Conservation (phyloP, 2,888 invertebrate species). For the Steinernema carpocapsae region DNA sequence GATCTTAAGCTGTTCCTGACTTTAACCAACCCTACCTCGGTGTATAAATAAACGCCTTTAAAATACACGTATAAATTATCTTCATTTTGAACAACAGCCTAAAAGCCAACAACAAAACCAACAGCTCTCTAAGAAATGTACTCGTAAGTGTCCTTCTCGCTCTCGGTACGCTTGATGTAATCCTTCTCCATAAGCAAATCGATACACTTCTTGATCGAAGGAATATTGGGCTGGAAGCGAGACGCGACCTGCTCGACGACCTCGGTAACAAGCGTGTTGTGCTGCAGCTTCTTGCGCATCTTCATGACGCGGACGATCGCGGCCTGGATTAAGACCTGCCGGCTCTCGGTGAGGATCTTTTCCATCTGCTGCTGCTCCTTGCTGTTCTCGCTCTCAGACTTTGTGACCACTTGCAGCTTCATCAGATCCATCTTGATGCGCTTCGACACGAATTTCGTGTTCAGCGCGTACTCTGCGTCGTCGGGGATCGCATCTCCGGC, state of each 20-base stretch:
- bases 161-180: conserved; percentile 56
- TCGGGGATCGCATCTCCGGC: not conserved
- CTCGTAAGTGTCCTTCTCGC: conserved; percentile 49
- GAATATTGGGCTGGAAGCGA: conserved; percentile 86
- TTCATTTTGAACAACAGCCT: too few relatives aligned
- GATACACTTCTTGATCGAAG: conserved; percentile 87
- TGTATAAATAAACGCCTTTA: too few relatives aligned
- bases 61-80: too few relatives aligned
- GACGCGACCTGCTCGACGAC: conserved; percentile 92
- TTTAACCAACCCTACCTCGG: too few relatives aligned
- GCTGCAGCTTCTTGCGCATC: conserved; percentile 90
- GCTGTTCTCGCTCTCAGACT: conserved; percentile 75
- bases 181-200: conserved; percentile 99
- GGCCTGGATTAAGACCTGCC: conserved; percentile 86
- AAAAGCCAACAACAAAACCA: too few relatives aligned
- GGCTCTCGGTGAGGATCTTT: conserved; percentile 78
- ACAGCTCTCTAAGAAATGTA: conserved; percentile 46
- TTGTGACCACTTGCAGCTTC: not conserved
- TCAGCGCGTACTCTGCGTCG: not conserved
- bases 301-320: conserved; percentile 82
- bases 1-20: too few relatives aligned
- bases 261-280: conserved; percentile 90
- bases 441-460: not conserved
- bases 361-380: conserved; percentile 96
- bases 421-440: conserved; percentile 22